phyloP scores from a whole-genome alignment of 1,140 invertebrate genomes.

The Reticulitermes speratus region DNA sequence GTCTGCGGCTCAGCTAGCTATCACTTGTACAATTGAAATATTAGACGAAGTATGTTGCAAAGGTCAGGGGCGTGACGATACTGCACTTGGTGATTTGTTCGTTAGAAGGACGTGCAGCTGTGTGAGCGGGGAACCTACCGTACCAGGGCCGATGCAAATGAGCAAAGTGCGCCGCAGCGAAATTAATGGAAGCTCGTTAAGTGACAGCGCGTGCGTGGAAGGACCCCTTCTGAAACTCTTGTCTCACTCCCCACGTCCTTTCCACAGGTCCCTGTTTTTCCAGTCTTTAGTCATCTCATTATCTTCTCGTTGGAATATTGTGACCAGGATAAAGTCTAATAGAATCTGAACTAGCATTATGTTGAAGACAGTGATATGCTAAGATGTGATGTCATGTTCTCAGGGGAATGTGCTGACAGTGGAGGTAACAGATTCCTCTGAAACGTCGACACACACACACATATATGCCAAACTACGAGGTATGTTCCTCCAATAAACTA shows the following conservation, averaged over 20 bases:
- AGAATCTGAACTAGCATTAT: neutral
- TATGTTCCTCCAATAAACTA: no score
- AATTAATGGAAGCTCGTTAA: constrained; percentile 23
- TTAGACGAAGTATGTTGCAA: no score
- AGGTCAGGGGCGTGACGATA: neutral
- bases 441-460: no score
- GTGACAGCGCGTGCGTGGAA: neutral
- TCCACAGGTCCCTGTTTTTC: neutral
- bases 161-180: neutral
- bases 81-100: neutral
- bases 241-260: neutral
- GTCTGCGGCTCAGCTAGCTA: no score
- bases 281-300: neutral
- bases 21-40: no score
- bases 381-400: no score
- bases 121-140: neutral
- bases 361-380: no score
- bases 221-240: neutral
- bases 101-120: neutral
- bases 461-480: no score
- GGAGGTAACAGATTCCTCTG: no score
- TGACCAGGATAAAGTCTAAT: neutral
- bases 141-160: constrained; percentile 11
- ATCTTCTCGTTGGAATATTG: neutral
- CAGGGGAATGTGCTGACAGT: no score